Evolutionary conservation across 2,888 invertebrate genomes (phyloP).

Genomic region (Agrochola lychnidis): DNA sequence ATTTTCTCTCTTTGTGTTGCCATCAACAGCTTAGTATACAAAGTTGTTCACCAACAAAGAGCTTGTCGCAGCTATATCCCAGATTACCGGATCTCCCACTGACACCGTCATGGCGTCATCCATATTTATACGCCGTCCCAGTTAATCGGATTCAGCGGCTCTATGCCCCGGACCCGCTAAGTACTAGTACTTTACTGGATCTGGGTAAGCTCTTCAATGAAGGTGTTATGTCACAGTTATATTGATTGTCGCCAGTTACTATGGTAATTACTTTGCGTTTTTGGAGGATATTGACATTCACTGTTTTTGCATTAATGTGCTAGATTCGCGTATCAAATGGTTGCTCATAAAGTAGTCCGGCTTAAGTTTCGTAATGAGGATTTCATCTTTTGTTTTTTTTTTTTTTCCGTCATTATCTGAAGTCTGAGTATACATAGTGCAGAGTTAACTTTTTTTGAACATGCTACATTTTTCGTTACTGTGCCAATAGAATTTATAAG

Average conservation of each 20-base stretch:
- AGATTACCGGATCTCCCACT: conserved; percentile 70
- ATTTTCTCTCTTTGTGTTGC: not conserved
- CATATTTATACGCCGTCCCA: conserved; percentile 73
- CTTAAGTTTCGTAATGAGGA: not conserved
- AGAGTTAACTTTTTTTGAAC: not conserved
- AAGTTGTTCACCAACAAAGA: conserved; percentile 41
- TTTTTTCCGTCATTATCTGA: not conserved
- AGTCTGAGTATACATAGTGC: too few species aligned
- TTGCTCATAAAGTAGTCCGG: not conserved
- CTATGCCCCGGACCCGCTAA: conserved; percentile 50
- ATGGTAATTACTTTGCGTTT: conserved; percentile 26
- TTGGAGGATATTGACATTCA: conserved; percentile 1
- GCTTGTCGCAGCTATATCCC: conserved; percentile 56
- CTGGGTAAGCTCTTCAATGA: conserved; percentile 46
- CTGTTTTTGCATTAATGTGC: not conserved
- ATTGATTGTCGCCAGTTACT: conserved; percentile 14
- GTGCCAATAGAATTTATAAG: not conserved
- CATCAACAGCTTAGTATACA: not conserved
- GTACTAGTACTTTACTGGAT: conserved; percentile 49
- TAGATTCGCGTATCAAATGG: not conserved
- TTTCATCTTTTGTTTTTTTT: not conserved
- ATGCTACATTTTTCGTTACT: not conserved
- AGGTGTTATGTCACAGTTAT: conserved; percentile 21
- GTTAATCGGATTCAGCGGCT: conserved; percentile 69
- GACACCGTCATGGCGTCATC: conserved; percentile 71